Evolutionary conservation across 2,113 vertebrate genomes (phyloP), one percentile per base, ranked within the genome.

Genomic region (Phrynosoma platyrhinos): DNA sequence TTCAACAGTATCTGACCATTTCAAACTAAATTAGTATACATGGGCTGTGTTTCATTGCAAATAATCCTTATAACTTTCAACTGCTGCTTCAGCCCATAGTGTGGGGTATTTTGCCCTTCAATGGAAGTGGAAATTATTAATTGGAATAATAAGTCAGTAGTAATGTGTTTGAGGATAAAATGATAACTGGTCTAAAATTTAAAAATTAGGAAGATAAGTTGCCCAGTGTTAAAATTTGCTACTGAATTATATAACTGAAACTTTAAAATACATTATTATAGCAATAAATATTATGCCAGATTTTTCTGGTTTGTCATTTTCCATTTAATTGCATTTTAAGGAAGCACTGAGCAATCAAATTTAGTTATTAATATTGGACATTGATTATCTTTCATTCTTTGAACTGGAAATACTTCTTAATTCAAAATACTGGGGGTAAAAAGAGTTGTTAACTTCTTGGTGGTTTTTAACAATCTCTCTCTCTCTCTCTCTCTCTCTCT

Each of bases 151-250:
- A 88, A 88, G 40, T 36, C 0, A 0, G 0, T 84, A 18, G 5
- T 12, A 32, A 62, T 64, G 18, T 27, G 13, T 13, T 0, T 77
- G 40, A 81, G 10, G 36, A 0, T 0, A 72, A 0, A 72, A 36
- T 53, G 16, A 72, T 10, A 3, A 2, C 20, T 3, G 9, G 20
- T 79, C 5, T 20, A 18, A 21, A 27, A 32, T 77, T 9, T 74
- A 71, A 84, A 21, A 87, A 4, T 71, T 68, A 5, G 0, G 64
- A 32, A 83, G 53, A n/a, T 81, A 75, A 74, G 1, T 10, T 90
- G 0, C 1, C 18, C 40, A 53, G 52, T 27, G 36, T 20, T n/a
- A n/a, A 10, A 7, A 47, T 78, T 78, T 78, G 77, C 75, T 32
- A 68, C 2, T 25, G 75, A 25, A 85, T 64, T 9, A 9, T 69